Percentiles rank a stretch among this genome's conserved stretches.
phyloP scores from a whole-genome alignment of 2,888 invertebrate genomes.

The Hemaris fuciformis region DNA sequence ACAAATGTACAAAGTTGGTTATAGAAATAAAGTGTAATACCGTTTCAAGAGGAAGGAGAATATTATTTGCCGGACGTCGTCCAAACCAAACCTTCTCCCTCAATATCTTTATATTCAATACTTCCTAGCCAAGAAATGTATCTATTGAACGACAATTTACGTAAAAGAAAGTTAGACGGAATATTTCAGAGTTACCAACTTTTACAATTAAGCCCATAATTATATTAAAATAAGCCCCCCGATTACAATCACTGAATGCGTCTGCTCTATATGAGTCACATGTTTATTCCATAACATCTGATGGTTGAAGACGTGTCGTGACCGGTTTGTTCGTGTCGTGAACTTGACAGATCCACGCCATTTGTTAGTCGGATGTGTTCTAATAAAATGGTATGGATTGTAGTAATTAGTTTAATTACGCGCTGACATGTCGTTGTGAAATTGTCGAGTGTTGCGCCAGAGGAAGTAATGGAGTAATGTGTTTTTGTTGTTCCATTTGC shows the following conservation, averaged over 20 bases:
- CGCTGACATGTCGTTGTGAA: slow-evolving; percentile 38
- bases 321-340: slow-evolving; percentile 68
- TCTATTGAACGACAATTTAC: no score
- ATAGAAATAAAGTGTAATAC: no score
- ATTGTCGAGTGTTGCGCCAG: slow-evolving; percentile 35
- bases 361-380: slow-evolving; percentile 57
- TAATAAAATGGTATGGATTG: slow-evolving; percentile 58
- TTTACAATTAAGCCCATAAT: no score
- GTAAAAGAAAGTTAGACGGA: no score
- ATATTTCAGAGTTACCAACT: no score
- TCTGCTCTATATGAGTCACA: slow-evolving; percentile 37
- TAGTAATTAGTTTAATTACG: slow-evolving; percentile 61
- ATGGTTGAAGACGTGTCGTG: slow-evolving; percentile 66
- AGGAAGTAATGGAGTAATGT: slow-evolving; percentile 42
- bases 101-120: no score
- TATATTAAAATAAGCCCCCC: background rate
- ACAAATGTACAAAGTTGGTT: no score
- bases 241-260: background rate
- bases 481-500: slow-evolving; percentile 9
- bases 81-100: no score
- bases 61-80: no score
- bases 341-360: slow-evolving; percentile 68
- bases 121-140: no score
- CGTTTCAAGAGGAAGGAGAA: no score
- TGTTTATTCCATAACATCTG: slow-evolving; percentile 63